These are phyloP conservation scores for Chrysopa pallens DNA, from an alignment of 1,140 invertebrate species.

Conservation along the genomic window DNA sequence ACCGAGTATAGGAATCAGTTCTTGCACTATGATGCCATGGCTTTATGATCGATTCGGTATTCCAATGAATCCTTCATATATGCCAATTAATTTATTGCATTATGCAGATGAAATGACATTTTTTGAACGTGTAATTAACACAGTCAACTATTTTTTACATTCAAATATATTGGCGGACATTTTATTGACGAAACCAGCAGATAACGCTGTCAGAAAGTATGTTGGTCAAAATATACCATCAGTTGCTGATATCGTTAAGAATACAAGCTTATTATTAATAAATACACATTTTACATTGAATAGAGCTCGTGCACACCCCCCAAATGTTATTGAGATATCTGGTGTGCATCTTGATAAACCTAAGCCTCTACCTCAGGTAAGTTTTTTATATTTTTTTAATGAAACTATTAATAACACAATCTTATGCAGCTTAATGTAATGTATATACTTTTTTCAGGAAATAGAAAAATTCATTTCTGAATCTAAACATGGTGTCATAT, in stretches of 20 bases:
- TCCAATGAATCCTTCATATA: constrained; percentile 31
- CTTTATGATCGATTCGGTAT: constrained; percentile 31
- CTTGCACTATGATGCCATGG: constrained; percentile 35
- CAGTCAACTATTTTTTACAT: not conserved
- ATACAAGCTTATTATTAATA: constrained; percentile 9
- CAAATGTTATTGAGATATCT: constrained; percentile 6
- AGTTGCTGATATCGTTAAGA: constrained; percentile 9
- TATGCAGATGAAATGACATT: constrained; percentile 32
- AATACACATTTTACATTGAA: constrained; percentile 11
- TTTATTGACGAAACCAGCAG: not conserved
- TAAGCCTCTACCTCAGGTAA: too few species aligned
- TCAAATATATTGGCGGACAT: too few species aligned
- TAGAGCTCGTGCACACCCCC: constrained; percentile 6
- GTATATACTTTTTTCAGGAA: constrained; percentile 22
- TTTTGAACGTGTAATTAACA: constrained; percentile 20
- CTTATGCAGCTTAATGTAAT: too few species aligned
- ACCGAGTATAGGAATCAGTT: constrained; percentile 35
- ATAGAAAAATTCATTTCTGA: constrained; percentile 22
- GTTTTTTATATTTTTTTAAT: too few species aligned
- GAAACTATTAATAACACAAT: too few species aligned
- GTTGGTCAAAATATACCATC: not conserved
- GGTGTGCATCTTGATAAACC: not conserved
- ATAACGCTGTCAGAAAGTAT: not conserved
- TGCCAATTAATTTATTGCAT: constrained; percentile 30
- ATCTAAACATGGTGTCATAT: constrained; percentile 32